Base-by-base conservation (phyloP, 1,140 invertebrate species). In the Proales similis region DNA sequence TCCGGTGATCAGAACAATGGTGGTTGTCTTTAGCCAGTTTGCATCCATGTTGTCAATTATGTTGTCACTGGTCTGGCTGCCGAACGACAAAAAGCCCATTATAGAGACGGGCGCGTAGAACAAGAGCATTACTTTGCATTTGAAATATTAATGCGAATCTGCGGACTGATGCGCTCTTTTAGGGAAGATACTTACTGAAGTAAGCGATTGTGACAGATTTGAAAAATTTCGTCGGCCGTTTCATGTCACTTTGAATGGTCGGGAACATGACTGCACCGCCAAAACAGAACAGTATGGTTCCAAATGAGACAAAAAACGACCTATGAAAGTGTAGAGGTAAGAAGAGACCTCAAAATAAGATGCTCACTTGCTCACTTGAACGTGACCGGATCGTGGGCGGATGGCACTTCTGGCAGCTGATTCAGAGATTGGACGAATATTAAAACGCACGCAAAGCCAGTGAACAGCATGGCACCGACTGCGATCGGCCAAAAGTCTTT, bases 221-320 rank as follows among this genome's bases (percentile, higher is more conserved):
- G 24, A 70, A 69, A 66, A 79, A 79, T 29, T 77, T 65, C 2
- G 63, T 39, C 5, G 73, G 75, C 26, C 72, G 67, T 32, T 67
- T 73, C 77, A 79, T 79, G 64, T 79, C 77, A 32, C 71, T 67
- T 65, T 78, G 76, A 62, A 78, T 76, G 3, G 77, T 78, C 19
- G 75, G 77, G 60, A 78, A 78, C 22, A 70, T 70, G 5, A 74
- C 68, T 51, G 76, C 74, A 7, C 76, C 77, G 9, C 74, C 74
- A 48, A 74, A 75, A 12, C 75, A 72, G 57, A 77, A 79, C 39
- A 77, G 71, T 46, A 74, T 72, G 2, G 75, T 78, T 3, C 77
- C 77, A 46, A 78, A 71, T 9, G 75, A 72, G 6, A 62, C 39
- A 62, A 62, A 62, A 33, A 62, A 62, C 36, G 39, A 45, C 4